Evolutionary conservation across 2,797 vertebrate genomes (phyloP), one percentile per base, ranked within the genome.

Genomic region (Falco novaeseelandiae): DNA sequence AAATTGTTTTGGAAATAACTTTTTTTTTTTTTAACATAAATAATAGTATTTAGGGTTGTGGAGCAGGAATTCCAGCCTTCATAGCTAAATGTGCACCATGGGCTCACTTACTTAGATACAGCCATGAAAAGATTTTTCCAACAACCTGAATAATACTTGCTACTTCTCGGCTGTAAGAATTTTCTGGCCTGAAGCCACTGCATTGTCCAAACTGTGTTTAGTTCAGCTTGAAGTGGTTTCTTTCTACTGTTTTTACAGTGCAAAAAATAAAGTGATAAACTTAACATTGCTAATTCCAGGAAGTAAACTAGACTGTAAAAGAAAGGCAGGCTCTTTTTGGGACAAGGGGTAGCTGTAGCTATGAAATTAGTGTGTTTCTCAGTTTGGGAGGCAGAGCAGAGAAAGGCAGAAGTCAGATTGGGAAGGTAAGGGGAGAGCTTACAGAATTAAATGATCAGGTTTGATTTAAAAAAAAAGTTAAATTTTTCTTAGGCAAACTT

Each of bases 11-110:
- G 42, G 13, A 20, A 59, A 17, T 44, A 7, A 32, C 4, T 5
- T 67, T 46, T 40, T 27, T 49, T 30, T 10, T 11, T 15, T 34
- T n/a, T 34, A 51, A 44, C 16, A 44, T 36, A 38, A 23, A 5
- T 23, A 6, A 8, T 12, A 14, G 1, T 27, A 6, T 58, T 66
- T 30, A 12, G 58, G 20, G 5, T 19, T 15, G 26, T 40, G 57
- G 22, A 54, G 23, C 36, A 57, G 55, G 19, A 83, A 46, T 79
- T 85, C 40, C 63, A 38, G 12, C 21, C 49, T 51, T 42, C 40
- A 6, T 2, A 54, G 59, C 42, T 49, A 18, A 40, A 1, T 0
- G 12, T 4, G 12, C 26, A 6, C 52, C 23, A 4, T 4, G 34
- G 40, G 10, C 14, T 59, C 13, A 2, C 12, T 22, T 2, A 7